A percentile compares a stretch with the other conserved stretches of the same genome.
Evolutionary conservation across 1,140 invertebrate genomes (phyloP).

Genomic region (Rhopalosiphum maidis): DNA sequence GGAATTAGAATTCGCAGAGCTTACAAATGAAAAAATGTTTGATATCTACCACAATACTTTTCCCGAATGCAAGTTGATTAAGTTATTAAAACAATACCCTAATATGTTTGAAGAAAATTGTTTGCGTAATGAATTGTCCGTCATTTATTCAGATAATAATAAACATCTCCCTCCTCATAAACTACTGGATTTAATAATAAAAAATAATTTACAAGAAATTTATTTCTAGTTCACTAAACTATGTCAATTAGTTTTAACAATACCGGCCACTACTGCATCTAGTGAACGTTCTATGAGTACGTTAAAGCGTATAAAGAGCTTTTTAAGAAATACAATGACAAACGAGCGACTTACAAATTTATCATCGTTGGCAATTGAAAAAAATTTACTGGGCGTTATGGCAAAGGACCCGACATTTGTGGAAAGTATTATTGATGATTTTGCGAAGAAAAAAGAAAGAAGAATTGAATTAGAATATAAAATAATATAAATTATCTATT

Average conservation of each 20-base stretch:
- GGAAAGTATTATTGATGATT: background rate
- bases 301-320: constrained; percentile 8
- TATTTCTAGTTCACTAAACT: background rate
- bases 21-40: background rate
- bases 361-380: background rate
- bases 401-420: background rate
- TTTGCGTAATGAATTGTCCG: constrained; percentile 3
- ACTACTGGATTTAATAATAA: background rate
- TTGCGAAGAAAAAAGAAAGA: background rate
- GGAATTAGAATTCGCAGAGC: background rate
- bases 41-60: background rate
- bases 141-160: background rate
- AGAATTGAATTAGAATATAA: too few species aligned
- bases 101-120: background rate
- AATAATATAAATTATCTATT: too few species aligned
- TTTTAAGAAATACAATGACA: constrained; percentile 6
- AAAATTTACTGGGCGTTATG: background rate
- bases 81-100: background rate
- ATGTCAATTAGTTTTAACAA: constrained; percentile 20
- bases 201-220: constrained; percentile 11
- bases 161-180: constrained; percentile 16
- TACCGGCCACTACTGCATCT: background rate
- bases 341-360: constrained; percentile 6
- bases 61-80: background rate
- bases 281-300: constrained; percentile 31